Base-by-base conservation (phyloP, 2,888 invertebrate genomes). In the Ochropleura plecta region DNA sequence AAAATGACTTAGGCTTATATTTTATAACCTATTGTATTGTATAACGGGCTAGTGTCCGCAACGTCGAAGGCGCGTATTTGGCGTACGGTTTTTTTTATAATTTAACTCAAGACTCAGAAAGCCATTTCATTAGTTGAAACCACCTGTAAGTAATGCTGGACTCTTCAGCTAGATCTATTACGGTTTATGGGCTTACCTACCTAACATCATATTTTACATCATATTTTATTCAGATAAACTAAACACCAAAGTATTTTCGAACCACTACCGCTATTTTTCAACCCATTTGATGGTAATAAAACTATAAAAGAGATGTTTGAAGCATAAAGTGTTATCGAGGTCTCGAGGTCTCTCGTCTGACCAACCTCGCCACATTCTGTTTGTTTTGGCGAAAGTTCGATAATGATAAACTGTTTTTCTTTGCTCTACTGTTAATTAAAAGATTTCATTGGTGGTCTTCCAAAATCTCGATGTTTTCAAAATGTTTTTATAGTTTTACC, bases 371-470 rank as follows among this genome's bases (percentile, higher is more conserved):
- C 46, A 30, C 49, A 51, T n/a, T 44, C 46, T 40, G 14, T 76
- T 84, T 80, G 65, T 70, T 78, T 84, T 83, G 83, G 85, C 81
- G 30, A 65, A 71, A 73, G 60, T 53, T 40, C 44, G n/a, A 49
- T 30, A 51, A 44, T 40, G 59, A 16, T 30, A 48, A 66, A 66
- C 48, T 42, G 42, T 40, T 64, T 55, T 67, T 77, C 18, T 76
- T 67, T 9, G 40, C n/a, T 70, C 49, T 40, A 49, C 42, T 46
- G 53, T 55, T 63, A 14, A 67, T 67, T 20, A 16, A 70, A 63
- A 4, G 44, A 46, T 72, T 73, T 59, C 10, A 60, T 69, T 55
- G 51, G n/a, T 55, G 55, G 79, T 30, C n/a, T 14, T 55, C 53
- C 9, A 44, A 64, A 81, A 59, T 20, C 3, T 30, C 18, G 10